Conservation (phyloP, 2,113 vertebrate genomes). For the Empidonax alnorum region DNA sequence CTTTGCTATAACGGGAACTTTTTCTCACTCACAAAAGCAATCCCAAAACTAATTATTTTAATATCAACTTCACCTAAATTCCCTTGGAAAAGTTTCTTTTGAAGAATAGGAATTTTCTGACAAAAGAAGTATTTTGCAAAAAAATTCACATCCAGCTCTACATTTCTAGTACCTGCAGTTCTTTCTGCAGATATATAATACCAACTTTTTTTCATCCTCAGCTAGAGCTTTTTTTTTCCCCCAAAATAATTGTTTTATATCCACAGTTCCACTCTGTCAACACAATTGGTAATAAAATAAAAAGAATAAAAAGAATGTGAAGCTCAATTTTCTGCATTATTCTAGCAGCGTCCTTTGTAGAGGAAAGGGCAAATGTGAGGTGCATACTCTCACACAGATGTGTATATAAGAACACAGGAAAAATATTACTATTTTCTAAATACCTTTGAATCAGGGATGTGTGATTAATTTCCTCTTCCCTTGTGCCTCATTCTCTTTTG, state of each 20-base stretch:
- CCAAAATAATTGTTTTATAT: background rate
- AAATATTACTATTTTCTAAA: background rate
- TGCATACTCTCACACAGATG: background rate
- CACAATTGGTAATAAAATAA: background rate
- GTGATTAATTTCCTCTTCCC: background rate
- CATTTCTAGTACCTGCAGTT: background rate
- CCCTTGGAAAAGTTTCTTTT: background rate
- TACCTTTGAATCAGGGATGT: background rate
- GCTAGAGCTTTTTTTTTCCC: rapidly evolving
- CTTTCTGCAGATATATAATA: background rate
- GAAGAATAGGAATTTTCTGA: background rate
- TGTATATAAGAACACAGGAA: background rate
- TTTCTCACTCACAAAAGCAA: background rate
- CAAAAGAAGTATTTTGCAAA: background rate
- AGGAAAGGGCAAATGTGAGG: background rate
- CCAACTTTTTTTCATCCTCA: background rate
- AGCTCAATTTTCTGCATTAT: background rate
- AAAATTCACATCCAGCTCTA: background rate
- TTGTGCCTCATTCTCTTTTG: background rate
- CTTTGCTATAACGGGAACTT: background rate
- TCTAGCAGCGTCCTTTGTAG: background rate
- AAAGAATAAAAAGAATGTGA: background rate
- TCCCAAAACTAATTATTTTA: background rate
- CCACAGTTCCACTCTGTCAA: background rate
- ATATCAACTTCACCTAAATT: background rate